phyloP scores from a whole-genome alignment of 2,888 invertebrate genomes.

The Acleris cristana region DNA sequence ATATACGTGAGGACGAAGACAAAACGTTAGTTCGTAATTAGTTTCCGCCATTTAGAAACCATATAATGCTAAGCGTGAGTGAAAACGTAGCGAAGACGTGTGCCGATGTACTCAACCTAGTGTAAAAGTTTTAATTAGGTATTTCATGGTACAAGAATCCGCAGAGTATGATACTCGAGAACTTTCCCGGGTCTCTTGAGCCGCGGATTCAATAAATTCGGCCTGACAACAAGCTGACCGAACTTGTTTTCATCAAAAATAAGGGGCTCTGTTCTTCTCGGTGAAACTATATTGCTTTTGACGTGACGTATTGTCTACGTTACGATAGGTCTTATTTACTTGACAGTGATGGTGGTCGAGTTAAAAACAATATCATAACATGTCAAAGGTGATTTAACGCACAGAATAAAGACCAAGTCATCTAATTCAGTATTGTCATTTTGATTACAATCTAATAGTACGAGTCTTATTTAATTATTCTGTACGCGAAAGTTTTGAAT shows the following conservation, averaged over 20 bases:
- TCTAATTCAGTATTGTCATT: not conserved
- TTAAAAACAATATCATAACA: too few relatives aligned
- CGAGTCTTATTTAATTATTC: too few relatives aligned
- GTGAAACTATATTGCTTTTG: too few relatives aligned
- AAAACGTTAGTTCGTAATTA: slow-evolving; percentile 22
- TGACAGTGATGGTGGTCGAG: too few relatives aligned
- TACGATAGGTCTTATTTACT: too few relatives aligned
- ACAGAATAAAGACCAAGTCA: not conserved
- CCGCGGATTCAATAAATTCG: slow-evolving; percentile 7
- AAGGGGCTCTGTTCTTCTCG: not conserved
- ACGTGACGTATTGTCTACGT: too few relatives aligned
- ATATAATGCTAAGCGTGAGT: slow-evolving; percentile 13
- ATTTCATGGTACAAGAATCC: slow-evolving; percentile 10
- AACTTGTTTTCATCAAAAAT: not conserved
- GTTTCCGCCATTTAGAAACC: slow-evolving; percentile 20
- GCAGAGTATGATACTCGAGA: slow-evolving; percentile 14
- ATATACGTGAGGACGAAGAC: slow-evolving; percentile 1
- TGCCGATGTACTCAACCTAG: slow-evolving; percentile 3
- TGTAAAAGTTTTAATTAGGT: slow-evolving; percentile 23
- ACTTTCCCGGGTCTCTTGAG: slow-evolving; percentile 2
- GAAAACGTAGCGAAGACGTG: slow-evolving; percentile 16
- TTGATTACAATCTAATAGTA: not conserved
- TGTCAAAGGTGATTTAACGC: too few relatives aligned
- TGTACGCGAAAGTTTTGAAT: too few relatives aligned
- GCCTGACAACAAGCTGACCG: not conserved